phyloP scores from a whole-genome alignment of 2,888 invertebrate genomes.

The Acrocera orbiculus region DNA sequence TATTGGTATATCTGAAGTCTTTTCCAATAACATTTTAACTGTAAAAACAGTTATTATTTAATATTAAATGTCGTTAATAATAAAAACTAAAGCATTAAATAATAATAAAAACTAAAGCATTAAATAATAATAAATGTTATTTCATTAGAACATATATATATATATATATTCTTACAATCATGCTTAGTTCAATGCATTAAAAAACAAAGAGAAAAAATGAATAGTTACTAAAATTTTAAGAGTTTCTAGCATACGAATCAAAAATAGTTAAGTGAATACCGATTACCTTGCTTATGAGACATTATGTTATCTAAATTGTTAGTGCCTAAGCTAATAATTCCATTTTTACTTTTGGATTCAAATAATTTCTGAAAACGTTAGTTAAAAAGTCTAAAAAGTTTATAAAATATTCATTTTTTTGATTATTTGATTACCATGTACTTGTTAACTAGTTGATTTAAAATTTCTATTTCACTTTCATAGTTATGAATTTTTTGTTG shows the following conservation, averaged over 20 bases:
- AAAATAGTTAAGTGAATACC: conserved; percentile 3
- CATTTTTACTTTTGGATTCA: conserved; percentile 55
- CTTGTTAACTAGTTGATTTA: conserved; percentile 52
- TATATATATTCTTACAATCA: too few relatives aligned
- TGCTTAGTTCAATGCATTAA: too few relatives aligned
- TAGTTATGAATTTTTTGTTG: conserved; percentile 63
- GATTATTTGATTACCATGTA: conserved; percentile 44
- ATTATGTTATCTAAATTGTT: conserved; percentile 53
- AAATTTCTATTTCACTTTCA: conserved; percentile 59
- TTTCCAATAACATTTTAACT: conserved; percentile 61
- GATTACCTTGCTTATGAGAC: conserved; percentile 62
- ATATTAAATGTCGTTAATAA: background rate
- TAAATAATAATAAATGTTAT: background rate
- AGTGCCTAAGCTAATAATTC: conserved; percentile 46
- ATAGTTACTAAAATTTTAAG: background rate
- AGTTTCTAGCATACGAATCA: conserved; percentile 2
- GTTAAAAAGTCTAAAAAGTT: background rate
- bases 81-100: background rate
- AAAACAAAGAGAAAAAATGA: conserved; percentile 3
- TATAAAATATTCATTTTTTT: background rate
- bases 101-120: background rate
- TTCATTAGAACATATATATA: too few relatives aligned
- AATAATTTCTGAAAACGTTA: conserved; percentile 38
- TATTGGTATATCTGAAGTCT: conserved; percentile 39
- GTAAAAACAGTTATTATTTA: conserved; percentile 16